Conservation (phyloP, 2,888 invertebrate species). For the Parelbella ahira region DNA sequence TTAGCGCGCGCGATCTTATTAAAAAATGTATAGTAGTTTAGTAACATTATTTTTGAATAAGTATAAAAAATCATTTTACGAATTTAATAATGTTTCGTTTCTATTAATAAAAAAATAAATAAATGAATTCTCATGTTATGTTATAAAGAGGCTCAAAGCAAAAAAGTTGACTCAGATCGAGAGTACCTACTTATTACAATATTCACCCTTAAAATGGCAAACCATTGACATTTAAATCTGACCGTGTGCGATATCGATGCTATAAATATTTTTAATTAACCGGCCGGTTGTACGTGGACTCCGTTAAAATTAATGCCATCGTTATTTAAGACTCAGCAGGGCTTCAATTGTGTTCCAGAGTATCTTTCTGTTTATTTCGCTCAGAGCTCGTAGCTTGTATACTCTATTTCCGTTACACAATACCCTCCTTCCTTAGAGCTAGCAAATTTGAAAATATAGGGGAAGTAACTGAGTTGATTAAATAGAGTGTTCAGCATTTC, state of each 20-base stretch:
- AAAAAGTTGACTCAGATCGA: no score
- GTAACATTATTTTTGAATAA: no score
- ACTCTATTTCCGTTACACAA: slow-evolving; percentile 20
- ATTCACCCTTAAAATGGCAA: no score
- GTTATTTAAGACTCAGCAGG: slow-evolving; percentile 1
- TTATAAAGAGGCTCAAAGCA: no score
- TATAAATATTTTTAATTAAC: slow-evolving; percentile 6
- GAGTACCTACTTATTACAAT: no score
- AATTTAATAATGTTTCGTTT: no score
- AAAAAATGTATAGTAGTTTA: no score
- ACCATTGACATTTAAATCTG: slow-evolving; percentile 1
- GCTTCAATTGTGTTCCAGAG: slow-evolving; percentile 6
- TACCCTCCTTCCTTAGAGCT: slow-evolving; percentile 12
- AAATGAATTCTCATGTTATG: no score
- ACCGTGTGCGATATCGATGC: neutral
- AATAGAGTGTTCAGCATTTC: slow-evolving; percentile 5
- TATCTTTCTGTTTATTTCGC: slow-evolving; percentile 10
- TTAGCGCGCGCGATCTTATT: no score
- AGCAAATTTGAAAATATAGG: slow-evolving; percentile 14
- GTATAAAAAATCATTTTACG: no score
- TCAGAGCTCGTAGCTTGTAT: slow-evolving; percentile 11
- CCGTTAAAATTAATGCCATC: slow-evolving; percentile 7
- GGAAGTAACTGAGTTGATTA: slow-evolving; percentile 19
- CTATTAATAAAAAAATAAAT: no score
- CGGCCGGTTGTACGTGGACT: slow-evolving; percentile 9